Evolutionary conservation across 64 coral and sea anemone species (phyloP).

Genomic region (Anthopleura sola): DNA sequence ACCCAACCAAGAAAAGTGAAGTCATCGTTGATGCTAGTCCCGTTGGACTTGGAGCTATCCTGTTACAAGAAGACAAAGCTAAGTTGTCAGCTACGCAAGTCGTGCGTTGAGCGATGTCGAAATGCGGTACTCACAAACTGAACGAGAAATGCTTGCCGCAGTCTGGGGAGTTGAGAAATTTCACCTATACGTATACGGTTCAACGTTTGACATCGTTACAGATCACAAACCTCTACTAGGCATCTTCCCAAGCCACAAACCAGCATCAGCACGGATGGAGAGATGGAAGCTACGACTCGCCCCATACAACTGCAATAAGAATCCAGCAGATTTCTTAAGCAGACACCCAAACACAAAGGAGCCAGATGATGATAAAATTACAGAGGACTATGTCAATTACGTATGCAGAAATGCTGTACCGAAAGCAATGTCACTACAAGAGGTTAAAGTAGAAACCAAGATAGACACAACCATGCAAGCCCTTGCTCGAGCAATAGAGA

Average conservation of each 20-base stretch:
- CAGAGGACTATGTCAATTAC: constrained; percentile 54
- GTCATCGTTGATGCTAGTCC: constrained; percentile 16
- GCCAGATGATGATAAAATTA: background rate
- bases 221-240: constrained; percentile 36
- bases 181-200: constrained; percentile 66
- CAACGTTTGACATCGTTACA: constrained; percentile 20
- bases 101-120: constrained; percentile 51
- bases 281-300: constrained; percentile 21
- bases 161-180: constrained; percentile 45
- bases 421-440: constrained; percentile 54
- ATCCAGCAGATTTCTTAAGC: constrained; percentile 58
- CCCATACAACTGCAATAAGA: constrained; percentile 14
- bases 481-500: constrained; percentile 12
- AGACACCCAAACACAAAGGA: constrained; percentile 14
- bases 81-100: background rate
- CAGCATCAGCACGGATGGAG: constrained; percentile 1
- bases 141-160: constrained; percentile 71
- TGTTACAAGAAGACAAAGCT: constrained; percentile 27
- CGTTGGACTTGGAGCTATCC: constrained; percentile 14
- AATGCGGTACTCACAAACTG: constrained; percentile 63
- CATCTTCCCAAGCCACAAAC: constrained; percentile 26
- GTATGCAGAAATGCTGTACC: constrained; percentile 27
- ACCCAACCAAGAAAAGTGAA: background rate
- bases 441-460: constrained; percentile 23
- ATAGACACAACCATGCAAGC: constrained; percentile 24